phyloP scores from a whole-genome alignment of 2,797 vertebrate genomes.

The Stomatorhinus walkeri region DNA sequence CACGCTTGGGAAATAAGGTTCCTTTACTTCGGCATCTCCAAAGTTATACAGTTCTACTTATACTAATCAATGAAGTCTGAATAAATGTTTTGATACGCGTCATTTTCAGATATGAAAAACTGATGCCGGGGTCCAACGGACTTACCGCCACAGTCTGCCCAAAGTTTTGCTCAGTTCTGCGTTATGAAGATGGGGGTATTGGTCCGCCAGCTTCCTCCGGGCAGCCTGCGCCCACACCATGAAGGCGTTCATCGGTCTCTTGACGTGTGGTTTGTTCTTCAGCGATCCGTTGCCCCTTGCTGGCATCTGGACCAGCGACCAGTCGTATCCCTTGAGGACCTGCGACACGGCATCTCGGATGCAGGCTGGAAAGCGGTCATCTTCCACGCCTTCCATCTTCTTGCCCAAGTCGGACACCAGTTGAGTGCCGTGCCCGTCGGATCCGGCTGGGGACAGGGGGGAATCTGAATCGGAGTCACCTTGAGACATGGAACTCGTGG shows the following conservation, averaged over 20 bases:
- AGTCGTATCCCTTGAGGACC: conserved; percentile 95
- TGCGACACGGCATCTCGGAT: conserved; percentile 93
- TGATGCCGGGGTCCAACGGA: neutral
- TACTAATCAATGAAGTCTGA: neutral
- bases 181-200: conserved; percentile 93
- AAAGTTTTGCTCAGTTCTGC: conserved; percentile 94
- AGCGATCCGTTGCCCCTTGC: conserved; percentile 76
- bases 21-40: neutral
- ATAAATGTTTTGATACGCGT: neutral
- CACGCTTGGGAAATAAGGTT: neutral
- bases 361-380: conserved; percentile 92
- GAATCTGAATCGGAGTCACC: conserved; percentile 91
- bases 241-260: conserved; percentile 86
- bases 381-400: conserved; percentile 71
- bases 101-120: neutral
- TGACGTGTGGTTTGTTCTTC: conserved; percentile 89
- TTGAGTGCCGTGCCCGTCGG: conserved; percentile 55
- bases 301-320: conserved; percentile 94
- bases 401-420: conserved; percentile 55
- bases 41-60: neutral
- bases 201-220: conserved; percentile 82
- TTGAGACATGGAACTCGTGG: conserved; percentile 80
- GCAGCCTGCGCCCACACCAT: conserved; percentile 94
- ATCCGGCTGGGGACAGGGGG: conserved; percentile 73
- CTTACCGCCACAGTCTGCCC: conserved; percentile 89